These are phyloP conservation scores for Steinernema khuongi DNA, from an alignment of 1,140 invertebrate genomes.

Conservation along the genomic window DNA sequence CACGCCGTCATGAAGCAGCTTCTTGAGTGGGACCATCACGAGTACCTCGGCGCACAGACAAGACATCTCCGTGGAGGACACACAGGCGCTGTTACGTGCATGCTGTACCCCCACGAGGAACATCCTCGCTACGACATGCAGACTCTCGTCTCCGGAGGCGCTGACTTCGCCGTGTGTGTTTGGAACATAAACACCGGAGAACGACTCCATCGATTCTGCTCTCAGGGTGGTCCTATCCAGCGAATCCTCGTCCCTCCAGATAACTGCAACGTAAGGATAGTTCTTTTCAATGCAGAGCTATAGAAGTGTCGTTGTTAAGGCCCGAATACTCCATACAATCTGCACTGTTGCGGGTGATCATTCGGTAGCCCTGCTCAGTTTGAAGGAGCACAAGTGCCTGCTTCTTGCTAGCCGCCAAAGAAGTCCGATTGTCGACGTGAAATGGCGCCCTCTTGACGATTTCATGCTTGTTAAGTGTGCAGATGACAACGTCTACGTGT, in stretches of 20 bases:
- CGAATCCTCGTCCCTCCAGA: constrained; percentile 84
- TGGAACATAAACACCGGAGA: constrained; percentile 90
- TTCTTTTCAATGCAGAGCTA: not conserved
- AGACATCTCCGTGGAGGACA: constrained; percentile 66
- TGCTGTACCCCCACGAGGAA: constrained; percentile 87
- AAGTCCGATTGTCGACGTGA: constrained; percentile 89
- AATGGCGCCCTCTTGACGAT: constrained; percentile 93
- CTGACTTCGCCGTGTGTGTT: constrained; percentile 92
- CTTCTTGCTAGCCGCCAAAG: constrained; percentile 89
- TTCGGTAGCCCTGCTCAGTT: constrained; percentile 84
- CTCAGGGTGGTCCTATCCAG: constrained; percentile 78
- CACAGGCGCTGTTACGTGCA: constrained; percentile 83
- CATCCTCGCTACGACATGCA: constrained; percentile 84
- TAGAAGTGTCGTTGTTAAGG: constrained; percentile 63
- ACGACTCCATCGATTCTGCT: constrained; percentile 86
- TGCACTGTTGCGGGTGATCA: constrained; percentile 95
- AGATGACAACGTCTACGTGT: constrained; percentile 94
- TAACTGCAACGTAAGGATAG: constrained; percentile 78
- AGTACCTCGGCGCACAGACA: constrained; percentile 59
- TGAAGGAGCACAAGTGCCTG: constrained; percentile 88
- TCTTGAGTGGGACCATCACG: constrained; percentile 64
- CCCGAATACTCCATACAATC: constrained; percentile 84
- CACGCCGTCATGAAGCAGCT: constrained; percentile 89
- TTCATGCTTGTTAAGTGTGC: constrained; percentile 96
- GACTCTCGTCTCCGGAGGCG: constrained; percentile 85